phyloP scores from a whole-genome alignment of 1,140 invertebrate species.

The Neotoxoptera formosana region DNA sequence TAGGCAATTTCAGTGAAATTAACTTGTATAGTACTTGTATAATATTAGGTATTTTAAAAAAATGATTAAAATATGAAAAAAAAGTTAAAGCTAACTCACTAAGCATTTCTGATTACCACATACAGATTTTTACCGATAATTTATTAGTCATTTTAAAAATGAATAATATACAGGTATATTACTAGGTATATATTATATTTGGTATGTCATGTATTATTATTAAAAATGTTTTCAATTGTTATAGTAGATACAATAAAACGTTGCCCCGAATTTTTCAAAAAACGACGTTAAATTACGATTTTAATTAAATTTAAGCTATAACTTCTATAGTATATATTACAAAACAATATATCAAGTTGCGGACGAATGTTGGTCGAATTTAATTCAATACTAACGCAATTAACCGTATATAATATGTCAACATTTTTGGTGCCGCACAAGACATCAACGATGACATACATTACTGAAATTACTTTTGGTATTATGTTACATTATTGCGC shows the following conservation, averaged over 20 bases:
- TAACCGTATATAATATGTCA: background rate
- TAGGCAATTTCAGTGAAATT: background rate
- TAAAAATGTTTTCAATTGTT: background rate
- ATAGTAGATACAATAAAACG: background rate
- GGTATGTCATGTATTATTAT: background rate
- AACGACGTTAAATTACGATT: background rate
- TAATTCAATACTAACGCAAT: background rate
- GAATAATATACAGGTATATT: too few species aligned
- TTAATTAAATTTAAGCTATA: background rate
- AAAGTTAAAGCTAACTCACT: too few species aligned
- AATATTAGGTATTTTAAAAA: background rate
- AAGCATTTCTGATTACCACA: background rate
- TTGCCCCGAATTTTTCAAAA: background rate
- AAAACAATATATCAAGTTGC: background rate
- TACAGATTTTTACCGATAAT: background rate
- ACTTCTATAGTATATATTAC: background rate
- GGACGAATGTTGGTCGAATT: background rate
- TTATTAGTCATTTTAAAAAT: background rate
- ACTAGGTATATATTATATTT: background rate
- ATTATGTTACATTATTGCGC: background rate
- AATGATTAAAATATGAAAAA: background rate
- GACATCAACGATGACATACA: background rate
- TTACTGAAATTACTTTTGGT: background rate
- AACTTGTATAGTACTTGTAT: too few species aligned
- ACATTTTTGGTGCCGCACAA: background rate